A percentile compares a stretch with the other conserved stretches of the same genome.
These are phyloP conservation scores for Oryzias melastigma DNA, from an alignment of 2,113 vertebrate genomes.

Conservation along the genomic window DNA sequence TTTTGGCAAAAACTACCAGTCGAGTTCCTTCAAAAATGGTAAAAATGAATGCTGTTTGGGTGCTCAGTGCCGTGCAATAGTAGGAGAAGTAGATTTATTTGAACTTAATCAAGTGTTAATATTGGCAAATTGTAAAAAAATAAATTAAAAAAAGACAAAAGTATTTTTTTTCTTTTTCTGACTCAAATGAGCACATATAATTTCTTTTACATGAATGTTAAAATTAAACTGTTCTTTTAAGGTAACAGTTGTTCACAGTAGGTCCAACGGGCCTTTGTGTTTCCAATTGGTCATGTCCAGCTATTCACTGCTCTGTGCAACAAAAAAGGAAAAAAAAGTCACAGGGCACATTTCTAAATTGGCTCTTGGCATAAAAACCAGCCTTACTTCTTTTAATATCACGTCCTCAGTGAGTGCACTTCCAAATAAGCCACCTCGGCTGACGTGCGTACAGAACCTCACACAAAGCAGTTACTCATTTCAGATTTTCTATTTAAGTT, in stretches of 20 bases:
- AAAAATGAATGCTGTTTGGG: no score
- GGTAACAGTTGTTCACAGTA: slow-evolving; percentile 17
- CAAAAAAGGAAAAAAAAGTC: slow-evolving; percentile 5
- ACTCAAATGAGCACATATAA: no score
- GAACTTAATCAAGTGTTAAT: no score
- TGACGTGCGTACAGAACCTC: slow-evolving; percentile 13
- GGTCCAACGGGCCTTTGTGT: slow-evolving; percentile 12
- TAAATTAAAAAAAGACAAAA: no score
- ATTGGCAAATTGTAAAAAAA: no score
- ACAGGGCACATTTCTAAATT: slow-evolving; percentile 2
- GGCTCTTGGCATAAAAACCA: slow-evolving; percentile 7
- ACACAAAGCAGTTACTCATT: slow-evolving; percentile 30
- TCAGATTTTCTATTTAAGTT: slow-evolving; percentile 42
- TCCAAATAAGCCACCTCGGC: slow-evolving; percentile 1
- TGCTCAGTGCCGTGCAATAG: no score
- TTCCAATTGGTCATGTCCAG: neutral
- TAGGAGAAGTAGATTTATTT: no score
- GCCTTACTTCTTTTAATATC: slow-evolving; percentile 1
- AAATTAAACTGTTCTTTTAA: slow-evolving; percentile 12
- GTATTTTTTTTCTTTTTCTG: no score
- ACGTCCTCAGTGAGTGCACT: neutral
- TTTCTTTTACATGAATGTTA: neutral
- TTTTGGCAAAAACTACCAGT: no score
- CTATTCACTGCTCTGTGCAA: slow-evolving; percentile 14
- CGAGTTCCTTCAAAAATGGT: no score